Evolutionary conservation across 1,140 invertebrate genomes (phyloP).

Genomic region (Calliphora vicina): DNA sequence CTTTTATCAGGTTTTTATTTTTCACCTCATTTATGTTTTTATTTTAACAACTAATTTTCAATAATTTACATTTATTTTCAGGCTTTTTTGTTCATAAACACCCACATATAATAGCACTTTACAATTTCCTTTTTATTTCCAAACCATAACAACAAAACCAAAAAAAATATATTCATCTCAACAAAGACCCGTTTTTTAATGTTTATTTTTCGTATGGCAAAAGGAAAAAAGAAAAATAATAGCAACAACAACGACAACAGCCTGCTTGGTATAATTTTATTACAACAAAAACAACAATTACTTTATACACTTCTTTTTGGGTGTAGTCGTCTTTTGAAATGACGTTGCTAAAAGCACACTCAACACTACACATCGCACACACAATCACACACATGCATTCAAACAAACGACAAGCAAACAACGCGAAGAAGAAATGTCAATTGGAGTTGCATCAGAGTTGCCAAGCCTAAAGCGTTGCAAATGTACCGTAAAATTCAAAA

Average conservation of each 20-base stretch:
- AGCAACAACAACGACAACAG: not conserved
- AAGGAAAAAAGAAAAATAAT: not conserved
- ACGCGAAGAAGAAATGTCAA: not conserved
- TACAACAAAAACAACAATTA: slow-evolving; percentile 2
- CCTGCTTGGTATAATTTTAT: not conserved
- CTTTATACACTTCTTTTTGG: slow-evolving; percentile 32
- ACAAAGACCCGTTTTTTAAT: not conserved
- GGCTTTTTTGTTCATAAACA: not conserved
- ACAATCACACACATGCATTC: not conserved
- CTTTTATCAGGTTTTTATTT: too few relatives aligned
- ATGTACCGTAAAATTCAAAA: too few relatives aligned
- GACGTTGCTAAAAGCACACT: not conserved
- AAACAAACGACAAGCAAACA: too few relatives aligned
- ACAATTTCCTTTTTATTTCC: too few relatives aligned
- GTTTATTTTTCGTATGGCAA: not conserved
- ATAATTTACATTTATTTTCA: not conserved
- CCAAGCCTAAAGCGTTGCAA: too few relatives aligned
- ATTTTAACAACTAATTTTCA: not conserved
- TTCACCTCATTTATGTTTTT: too few relatives aligned
- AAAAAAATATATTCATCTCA: too few relatives aligned
- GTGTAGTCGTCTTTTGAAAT: slow-evolving; percentile 16
- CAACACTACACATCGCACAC: not conserved
- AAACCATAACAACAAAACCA: not conserved
- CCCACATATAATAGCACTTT: not conserved
- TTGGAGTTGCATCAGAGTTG: slow-evolving; percentile 4